A percentile compares a stretch with the other conserved stretches of the same genome.
Conservation (phyloP, 2,797 vertebrate species). For the Melanotaenia nigrans region DNA sequence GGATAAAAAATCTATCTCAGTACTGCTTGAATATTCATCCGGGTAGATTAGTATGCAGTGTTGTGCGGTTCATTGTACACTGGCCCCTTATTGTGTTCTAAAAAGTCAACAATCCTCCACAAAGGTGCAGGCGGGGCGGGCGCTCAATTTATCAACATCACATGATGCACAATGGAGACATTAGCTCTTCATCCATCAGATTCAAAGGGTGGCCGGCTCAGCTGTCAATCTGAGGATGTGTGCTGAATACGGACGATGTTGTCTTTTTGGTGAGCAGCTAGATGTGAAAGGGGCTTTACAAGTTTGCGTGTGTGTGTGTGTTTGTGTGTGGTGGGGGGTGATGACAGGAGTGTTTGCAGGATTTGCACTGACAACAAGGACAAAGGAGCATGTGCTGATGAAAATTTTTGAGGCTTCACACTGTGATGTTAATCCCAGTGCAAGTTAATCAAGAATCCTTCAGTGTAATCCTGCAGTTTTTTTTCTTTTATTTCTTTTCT, state of each 20-base stretch:
- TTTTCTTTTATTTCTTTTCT: not conserved
- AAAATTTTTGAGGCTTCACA: not conserved
- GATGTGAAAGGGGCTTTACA: constrained; percentile 53
- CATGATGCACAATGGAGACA: constrained; percentile 66
- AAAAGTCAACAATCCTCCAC: constrained; percentile 64
- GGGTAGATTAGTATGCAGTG: constrained; percentile 64
- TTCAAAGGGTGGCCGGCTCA: constrained; percentile 37
- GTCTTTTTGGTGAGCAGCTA: constrained; percentile 31
- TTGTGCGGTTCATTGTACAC: constrained; percentile 34
- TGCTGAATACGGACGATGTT: constrained; percentile 69
- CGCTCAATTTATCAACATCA: constrained; percentile 77
- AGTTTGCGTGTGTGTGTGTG: constrained; percentile 26
- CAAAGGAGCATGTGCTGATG: constrained; percentile 18
- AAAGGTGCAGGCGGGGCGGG: constrained; percentile 35
- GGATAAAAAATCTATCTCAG: not conserved
- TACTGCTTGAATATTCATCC: constrained; percentile 47
- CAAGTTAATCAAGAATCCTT: constrained; percentile 12
- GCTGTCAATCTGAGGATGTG: constrained; percentile 67
- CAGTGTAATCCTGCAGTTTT: not conserved
- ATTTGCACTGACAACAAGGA: constrained; percentile 2
- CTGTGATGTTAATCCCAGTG: constrained; percentile 8
- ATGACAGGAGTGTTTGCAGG: constrained; percentile 23
- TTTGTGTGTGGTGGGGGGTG: constrained; percentile 17
- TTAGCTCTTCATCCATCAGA: constrained; percentile 66
- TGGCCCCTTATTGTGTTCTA: constrained; percentile 30